Conservation (phyloP, 2,113 vertebrate genomes). For the Brachyhypopomus occidentalis region DNA sequence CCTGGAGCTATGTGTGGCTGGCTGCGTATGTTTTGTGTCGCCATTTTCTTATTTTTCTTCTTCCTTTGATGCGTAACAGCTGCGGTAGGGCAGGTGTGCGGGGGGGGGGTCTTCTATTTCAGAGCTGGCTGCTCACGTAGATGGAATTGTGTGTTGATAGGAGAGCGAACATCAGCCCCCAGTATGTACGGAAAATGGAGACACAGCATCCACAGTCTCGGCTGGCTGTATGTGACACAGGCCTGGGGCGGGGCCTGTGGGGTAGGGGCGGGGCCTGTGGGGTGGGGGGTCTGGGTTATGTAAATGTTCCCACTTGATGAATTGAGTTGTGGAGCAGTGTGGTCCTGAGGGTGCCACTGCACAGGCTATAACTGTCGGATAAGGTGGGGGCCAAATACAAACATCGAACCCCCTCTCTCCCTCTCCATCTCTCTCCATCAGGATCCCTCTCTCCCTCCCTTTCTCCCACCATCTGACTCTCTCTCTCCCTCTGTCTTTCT, state of each 20-base stretch:
- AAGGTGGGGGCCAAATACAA: too few relatives aligned
- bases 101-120: slow-evolving; percentile 43
- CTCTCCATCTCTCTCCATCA: background rate
- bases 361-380: too few relatives aligned
- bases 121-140: slow-evolving; percentile 30
- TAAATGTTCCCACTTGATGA: slow-evolving; percentile 41
- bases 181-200: slow-evolving; percentile 52
- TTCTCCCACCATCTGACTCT: background rate
- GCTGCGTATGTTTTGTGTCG: slow-evolving; percentile 7
- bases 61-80: slow-evolving; percentile 6
- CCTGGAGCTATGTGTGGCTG: background rate
- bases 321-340: slow-evolving; percentile 12
- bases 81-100: slow-evolving; percentile 41
- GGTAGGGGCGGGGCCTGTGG: too few relatives aligned
- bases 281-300: slow-evolving; percentile 46
- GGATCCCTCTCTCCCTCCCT: background rate
- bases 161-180: background rate
- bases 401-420: background rate
- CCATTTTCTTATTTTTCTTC: background rate
- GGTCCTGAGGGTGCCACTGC: slow-evolving; percentile 17
- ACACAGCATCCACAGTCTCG: slow-evolving; percentile 27
- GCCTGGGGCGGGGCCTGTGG: too few relatives aligned
- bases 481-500: background rate
- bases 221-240: slow-evolving; percentile 3
- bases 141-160: slow-evolving; percentile 2